Evolutionary conservation across 2,113 vertebrate species (phyloP).

Genomic region (Todiramphus chloris): DNA sequence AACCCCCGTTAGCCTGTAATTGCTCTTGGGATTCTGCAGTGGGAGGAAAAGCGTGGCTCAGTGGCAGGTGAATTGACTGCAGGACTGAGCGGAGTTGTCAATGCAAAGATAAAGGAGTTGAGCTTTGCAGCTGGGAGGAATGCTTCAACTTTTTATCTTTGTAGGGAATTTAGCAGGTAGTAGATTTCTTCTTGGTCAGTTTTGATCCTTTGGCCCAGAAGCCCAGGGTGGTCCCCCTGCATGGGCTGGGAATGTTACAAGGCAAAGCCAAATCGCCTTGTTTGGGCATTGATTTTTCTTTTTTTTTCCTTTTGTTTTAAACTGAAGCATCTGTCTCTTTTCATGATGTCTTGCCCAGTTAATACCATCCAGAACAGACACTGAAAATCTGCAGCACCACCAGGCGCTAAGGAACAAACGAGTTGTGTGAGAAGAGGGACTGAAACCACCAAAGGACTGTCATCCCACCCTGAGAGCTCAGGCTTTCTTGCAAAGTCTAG

Average conservation of each 20-base stretch:
- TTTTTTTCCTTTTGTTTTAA: not conserved
- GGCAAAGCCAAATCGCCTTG: not conserved
- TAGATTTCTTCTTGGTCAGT: not conserved
- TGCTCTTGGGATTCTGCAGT: not conserved
- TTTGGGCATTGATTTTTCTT: not conserved
- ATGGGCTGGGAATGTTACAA: not conserved
- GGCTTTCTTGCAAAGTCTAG: not conserved
- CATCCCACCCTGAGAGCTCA: not conserved
- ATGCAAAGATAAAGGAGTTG: not conserved
- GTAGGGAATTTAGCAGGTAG: not conserved
- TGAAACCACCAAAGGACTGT: not conserved
- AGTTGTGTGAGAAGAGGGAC: not conserved
- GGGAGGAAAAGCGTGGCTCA: not conserved
- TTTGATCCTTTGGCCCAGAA: not conserved
- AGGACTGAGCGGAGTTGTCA: not conserved
- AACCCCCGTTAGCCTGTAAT: constrained; percentile 14
- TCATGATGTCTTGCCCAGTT: not conserved
- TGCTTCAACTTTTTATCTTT: not conserved
- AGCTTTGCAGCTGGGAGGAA: not conserved
- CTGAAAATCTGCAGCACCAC: not conserved
- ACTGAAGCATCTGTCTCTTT: constrained; percentile 41
- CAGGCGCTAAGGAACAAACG: not conserved
- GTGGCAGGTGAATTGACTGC: not conserved
- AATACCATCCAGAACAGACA: constrained; percentile 2
- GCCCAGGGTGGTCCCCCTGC: not conserved